These are phyloP conservation scores for Candidula unifasciata DNA, from an alignment of 2,888 invertebrate species.

Conservation along the genomic window DNA sequence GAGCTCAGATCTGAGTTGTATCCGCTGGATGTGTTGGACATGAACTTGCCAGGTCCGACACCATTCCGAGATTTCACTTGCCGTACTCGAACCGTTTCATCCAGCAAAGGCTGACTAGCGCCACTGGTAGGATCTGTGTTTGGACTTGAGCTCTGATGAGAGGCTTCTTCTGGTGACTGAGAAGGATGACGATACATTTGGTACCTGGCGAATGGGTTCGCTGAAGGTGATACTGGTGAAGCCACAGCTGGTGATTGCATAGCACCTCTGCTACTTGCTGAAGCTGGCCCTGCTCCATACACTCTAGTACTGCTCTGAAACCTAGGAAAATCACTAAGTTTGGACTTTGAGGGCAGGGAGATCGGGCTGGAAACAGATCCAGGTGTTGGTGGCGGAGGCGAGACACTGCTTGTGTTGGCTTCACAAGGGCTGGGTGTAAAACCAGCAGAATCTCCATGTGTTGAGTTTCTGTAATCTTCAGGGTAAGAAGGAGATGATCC, in stretches of 20 bases:
- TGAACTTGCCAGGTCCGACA: constrained; percentile 54
- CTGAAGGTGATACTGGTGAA: not conserved
- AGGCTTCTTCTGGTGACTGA: not conserved
- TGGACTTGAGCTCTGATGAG: not conserved
- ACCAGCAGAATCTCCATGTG: not conserved
- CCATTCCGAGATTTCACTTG: constrained; percentile 51
- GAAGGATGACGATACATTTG: constrained; percentile 14
- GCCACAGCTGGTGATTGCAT: constrained; percentile 1
- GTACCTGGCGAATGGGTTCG: constrained; percentile 40
- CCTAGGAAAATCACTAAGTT: constrained; percentile 19
- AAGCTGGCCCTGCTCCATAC: constrained; percentile 12
- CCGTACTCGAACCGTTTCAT: constrained; percentile 48
- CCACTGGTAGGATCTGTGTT: not conserved
- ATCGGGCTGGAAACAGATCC: not conserved
- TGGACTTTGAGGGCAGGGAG: not conserved
- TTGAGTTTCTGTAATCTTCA: constrained; percentile 40
- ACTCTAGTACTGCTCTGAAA: constrained; percentile 39
- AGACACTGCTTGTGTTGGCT: not conserved
- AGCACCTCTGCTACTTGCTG: not conserved
- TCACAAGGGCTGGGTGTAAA: not conserved
- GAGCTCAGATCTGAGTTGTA: constrained; percentile 58
- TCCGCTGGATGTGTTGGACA: constrained; percentile 58
- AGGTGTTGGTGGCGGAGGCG: not conserved
- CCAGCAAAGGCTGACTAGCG: constrained; percentile 41
- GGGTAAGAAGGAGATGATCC: constrained; percentile 9